A percentile compares a stretch with the other conserved stretches of the same genome.
These are phyloP conservation scores for Columba livia DNA, from an alignment of 2,113 vertebrate genomes.

Conservation along the genomic window DNA sequence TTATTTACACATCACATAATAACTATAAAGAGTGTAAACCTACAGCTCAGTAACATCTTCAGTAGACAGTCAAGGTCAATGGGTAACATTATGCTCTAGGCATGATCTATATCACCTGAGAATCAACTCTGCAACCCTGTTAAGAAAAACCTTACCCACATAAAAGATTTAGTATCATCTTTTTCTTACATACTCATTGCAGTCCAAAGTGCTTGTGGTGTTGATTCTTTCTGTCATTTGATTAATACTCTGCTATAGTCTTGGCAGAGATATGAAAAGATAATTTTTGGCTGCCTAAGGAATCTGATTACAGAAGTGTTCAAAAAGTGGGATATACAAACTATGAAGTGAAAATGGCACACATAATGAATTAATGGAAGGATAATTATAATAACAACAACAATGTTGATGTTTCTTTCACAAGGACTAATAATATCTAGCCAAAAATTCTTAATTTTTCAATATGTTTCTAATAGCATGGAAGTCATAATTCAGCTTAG, in stretches of 20 bases:
- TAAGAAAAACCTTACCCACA: background rate
- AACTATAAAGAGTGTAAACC: background rate
- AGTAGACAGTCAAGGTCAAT: background rate
- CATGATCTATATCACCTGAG: background rate
- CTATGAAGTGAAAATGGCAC: background rate
- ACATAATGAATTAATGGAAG: background rate
- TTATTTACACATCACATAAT: background rate
- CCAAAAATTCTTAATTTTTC: background rate
- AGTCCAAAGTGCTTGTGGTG: background rate
- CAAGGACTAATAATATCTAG: background rate
- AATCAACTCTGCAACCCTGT: accelerated
- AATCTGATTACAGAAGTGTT: background rate
- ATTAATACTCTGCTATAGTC: background rate
- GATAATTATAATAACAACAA: background rate
- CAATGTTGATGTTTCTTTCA: background rate
- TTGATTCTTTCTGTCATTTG: background rate
- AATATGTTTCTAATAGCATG: background rate
- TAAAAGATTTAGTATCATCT: background rate
- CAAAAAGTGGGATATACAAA: background rate
- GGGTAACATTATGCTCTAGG: background rate
- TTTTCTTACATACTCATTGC: background rate
- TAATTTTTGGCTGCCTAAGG: background rate
- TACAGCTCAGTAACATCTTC: background rate
- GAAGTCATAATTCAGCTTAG: background rate
- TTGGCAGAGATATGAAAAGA: background rate